Evolutionary conservation across 2,113 vertebrate genomes (phyloP), one percentile per base, ranked within the genome.

Genomic region (Zapus hudsonius): DNA sequence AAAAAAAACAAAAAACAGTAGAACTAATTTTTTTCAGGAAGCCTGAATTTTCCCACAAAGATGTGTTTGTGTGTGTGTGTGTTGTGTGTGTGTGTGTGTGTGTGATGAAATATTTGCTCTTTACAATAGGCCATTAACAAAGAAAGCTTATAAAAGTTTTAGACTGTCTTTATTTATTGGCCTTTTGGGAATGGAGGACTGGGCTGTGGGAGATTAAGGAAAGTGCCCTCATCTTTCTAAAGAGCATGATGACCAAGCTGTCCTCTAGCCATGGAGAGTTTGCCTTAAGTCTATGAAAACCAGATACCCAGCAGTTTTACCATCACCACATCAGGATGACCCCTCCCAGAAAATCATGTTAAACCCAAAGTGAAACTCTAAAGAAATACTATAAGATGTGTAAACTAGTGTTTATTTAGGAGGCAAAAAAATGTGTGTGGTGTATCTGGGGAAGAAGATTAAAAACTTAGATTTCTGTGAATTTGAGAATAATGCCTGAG

Each of bases 401-500:
- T 73, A 93, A 52, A 69, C 38, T 33, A 80, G 61, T 89, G 70
- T 92, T 92, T 94, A 94, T 86, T 88, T 80, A 95, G 85, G 92
- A 93, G 83, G n/a, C 6, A 7, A 31, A 63, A 57, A 95, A 94
- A 79, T 79, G 22, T 72, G 22, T 81, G 33, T 69, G 79, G 70
- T 80, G 25, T 73, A 20, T 73, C 64, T 92, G 17, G 23, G 84
- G 64, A 94, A 86, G 63, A 88, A 86, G 72, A 97, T 90, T 92
- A 96, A 94, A 92, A 95, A 87, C 72, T 91, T 80, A 23, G 3
- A 89, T 95, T 96, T 92, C 67, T 87, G 40, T 94, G 81, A 87
- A 92, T 94, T 91, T 95, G 89, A 91, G 76, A 94, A 95, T 93
- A 92, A 96, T 82, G 67, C 47, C 89, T 92, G 82, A 88, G 87